Percentiles rank a stretch among this genome's conserved stretches.
Conservation (phyloP, 2,888 invertebrate species). For the Omphaloscelis lunosa region DNA sequence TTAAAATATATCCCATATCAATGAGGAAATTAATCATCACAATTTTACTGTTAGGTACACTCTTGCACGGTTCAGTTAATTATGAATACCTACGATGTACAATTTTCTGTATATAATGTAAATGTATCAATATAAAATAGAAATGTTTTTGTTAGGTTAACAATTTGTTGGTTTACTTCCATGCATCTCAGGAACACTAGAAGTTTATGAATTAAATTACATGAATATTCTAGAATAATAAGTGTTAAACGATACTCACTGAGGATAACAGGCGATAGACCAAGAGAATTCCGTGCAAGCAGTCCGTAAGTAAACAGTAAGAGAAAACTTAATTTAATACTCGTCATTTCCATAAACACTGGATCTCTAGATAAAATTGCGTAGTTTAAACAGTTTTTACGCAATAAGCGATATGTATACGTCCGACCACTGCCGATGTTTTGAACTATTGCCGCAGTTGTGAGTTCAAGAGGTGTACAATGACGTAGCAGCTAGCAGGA, state of each 20-base stretch:
- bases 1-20: background rate
- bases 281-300: conserved; percentile 80
- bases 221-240: conserved; percentile 61
- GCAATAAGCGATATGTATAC: conserved; percentile 53
- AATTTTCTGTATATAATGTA: background rate
- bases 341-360: conserved; percentile 74
- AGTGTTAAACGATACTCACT: conserved; percentile 79
- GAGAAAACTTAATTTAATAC: conserved; percentile 74
- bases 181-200: conserved; percentile 18
- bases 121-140: background rate
- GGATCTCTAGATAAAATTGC: conserved; percentile 16
- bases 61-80: background rate
- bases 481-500: conserved; percentile 67
- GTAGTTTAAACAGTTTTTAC: conserved; percentile 40
- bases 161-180: conserved; percentile 1
- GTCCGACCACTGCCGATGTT: conserved; percentile 48
- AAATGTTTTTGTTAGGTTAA: background rate
- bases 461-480: conserved; percentile 55
- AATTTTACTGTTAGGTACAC: background rate
- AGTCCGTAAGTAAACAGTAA: conserved; percentile 78
- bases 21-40: conserved; percentile 5
- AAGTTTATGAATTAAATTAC: conserved; percentile 45
- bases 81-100: background rate
- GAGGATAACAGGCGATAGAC: conserved; percentile 86
- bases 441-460: conserved; percentile 42